Percentiles rank a stretch among this genome's conserved stretches.
phyloP scores from a whole-genome alignment of 2,113 vertebrate genomes.

The Scophthalmus maximus region DNA sequence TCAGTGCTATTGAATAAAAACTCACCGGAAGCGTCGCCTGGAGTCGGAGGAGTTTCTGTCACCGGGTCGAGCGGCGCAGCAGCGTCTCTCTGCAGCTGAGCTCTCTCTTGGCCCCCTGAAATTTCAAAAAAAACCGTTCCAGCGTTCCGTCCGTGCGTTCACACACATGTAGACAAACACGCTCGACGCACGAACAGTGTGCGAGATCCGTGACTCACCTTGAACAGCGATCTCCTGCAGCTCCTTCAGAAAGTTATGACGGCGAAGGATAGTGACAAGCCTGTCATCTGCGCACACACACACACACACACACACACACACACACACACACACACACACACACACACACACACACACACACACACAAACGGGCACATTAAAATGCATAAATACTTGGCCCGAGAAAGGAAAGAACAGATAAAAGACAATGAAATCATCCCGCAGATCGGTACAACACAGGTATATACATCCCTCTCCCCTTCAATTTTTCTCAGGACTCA shows the following conservation, averaged over 20 bases:
- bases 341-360: not conserved
- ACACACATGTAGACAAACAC: too few species aligned
- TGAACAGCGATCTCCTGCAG: conserved; percentile 91
- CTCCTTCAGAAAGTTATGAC: conserved; percentile 91
- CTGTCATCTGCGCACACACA: conserved; percentile 86
- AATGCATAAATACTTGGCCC: not conserved
- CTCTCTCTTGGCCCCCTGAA: conserved; percentile 85
- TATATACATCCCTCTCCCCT: conserved; percentile 6
- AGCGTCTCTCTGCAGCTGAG: conserved; percentile 72
- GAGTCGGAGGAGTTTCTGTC: conserved; percentile 70
- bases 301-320: conserved; percentile 5
- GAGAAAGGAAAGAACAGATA: not conserved
- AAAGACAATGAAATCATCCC: not conserved
- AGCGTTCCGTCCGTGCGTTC: too few species aligned
- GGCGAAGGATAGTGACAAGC: conserved; percentile 91
- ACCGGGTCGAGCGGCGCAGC: conserved; percentile 72
- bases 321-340: not conserved
- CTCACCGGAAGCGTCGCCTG: conserved; percentile 71
- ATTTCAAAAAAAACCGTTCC: too few species aligned
- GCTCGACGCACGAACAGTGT: not conserved
- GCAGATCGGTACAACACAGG: conserved; percentile 23
- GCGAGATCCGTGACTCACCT: conserved; percentile 81
- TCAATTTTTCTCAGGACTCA: conserved; percentile 59
- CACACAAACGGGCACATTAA: not conserved
- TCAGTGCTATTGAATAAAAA: not conserved